A percentile compares a stretch with the other conserved stretches of the same genome.
Evolutionary conservation across 1,140 invertebrate species (phyloP).

Genomic region (Nasonia giraulti): DNA sequence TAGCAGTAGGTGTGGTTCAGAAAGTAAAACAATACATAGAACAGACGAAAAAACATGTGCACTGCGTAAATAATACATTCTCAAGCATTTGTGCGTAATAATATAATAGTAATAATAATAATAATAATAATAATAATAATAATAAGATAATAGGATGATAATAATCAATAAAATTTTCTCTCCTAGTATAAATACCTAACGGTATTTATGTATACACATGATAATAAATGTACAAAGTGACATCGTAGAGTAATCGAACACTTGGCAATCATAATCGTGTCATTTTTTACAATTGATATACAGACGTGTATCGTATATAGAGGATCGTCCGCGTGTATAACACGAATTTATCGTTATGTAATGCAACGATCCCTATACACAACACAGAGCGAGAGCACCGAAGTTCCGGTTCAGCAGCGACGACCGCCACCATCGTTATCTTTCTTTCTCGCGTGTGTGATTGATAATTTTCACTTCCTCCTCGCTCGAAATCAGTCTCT

Average conservation of each 20-base stretch:
- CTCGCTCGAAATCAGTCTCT: background rate
- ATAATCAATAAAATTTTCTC: background rate
- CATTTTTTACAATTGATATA: background rate
- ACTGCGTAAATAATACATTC: constrained; percentile 72
- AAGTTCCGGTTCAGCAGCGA: background rate
- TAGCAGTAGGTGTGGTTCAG: constrained; percentile 68
- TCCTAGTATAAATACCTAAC: background rate
- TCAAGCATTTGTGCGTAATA: constrained; percentile 65
- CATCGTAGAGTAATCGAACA: background rate
- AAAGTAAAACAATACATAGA: constrained; percentile 75
- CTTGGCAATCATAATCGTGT: background rate
- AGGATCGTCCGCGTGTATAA: background rate
- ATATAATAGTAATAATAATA: constrained; percentile 34
- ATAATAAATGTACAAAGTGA: constrained; percentile 13
- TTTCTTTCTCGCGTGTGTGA: background rate
- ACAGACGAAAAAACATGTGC: constrained; percentile 73
- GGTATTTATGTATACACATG: background rate
- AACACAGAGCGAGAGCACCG: background rate
- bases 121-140: constrained; percentile 32
- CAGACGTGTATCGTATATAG: background rate
- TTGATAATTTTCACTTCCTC: constrained; percentile 13
- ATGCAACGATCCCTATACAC: background rate
- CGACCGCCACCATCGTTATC: background rate
- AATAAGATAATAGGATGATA: constrained; percentile 15
- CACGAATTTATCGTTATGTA: background rate